phyloP scores from a whole-genome alignment of 2,888 invertebrate genomes.

The Eledone cirrhosa region DNA sequence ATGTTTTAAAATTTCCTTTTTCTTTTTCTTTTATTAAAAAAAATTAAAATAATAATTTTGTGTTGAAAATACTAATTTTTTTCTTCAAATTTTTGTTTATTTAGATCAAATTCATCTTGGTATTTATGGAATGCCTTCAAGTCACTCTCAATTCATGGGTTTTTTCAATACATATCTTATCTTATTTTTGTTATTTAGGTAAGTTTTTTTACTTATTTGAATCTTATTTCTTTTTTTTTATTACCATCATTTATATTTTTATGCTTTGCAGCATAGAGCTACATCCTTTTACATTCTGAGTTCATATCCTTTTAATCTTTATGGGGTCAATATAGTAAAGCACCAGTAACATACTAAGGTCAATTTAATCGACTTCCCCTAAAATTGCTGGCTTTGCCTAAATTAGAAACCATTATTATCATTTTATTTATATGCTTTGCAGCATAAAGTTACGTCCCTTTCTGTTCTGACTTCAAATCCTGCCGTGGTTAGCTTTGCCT shows the following conservation, averaged over 20 bases:
- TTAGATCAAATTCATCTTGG: slow-evolving; percentile 9
- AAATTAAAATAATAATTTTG: not conserved
- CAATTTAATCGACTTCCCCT: too few relatives aligned
- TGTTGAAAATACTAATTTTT: not conserved
- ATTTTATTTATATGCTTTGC: too few relatives aligned
- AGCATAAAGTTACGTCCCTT: too few relatives aligned
- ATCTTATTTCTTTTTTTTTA: slow-evolving; percentile 24
- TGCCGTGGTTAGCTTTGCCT: too few relatives aligned
- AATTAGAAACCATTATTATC: too few relatives aligned
- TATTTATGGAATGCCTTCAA: slow-evolving; percentile 80
- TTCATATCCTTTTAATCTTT: too few relatives aligned
- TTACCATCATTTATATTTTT: not conserved
- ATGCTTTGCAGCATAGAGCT: too few relatives aligned
- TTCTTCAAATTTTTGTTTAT: not conserved
- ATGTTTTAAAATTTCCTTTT: not conserved
- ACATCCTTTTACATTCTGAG: too few relatives aligned
- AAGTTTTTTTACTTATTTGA: slow-evolving; percentile 39
- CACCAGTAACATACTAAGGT: too few relatives aligned
- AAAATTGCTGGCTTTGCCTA: too few relatives aligned
- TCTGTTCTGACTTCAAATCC: too few relatives aligned
- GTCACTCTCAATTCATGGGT: slow-evolving; percentile 90
- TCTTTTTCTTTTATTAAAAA: not conserved
- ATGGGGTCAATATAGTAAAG: too few relatives aligned
- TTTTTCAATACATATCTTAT: slow-evolving; percentile 86
- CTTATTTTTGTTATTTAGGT: slow-evolving; percentile 87